Base-by-base conservation (phyloP, 2,888 invertebrate species). In the Protula sp. region DNA sequence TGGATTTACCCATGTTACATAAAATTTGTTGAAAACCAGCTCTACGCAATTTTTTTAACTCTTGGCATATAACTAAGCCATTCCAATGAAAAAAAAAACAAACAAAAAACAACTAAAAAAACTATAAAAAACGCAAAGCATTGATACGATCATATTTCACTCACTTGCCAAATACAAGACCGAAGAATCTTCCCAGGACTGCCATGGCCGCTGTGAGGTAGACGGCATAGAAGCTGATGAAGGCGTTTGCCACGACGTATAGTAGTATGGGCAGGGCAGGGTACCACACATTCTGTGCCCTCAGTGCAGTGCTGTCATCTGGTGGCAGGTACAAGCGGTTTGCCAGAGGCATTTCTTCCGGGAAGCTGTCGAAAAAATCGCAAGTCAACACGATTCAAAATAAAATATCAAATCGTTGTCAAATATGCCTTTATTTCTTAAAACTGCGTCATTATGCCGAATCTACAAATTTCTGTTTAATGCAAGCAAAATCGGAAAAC, bases 291-390 rank as follows among this genome's bases (percentile, higher is more conserved):
- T 57, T 57, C 58, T 53, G 38, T 3, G 28, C n/a, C 22, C 53
- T 29, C 48, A 68, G 30, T 19, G 31, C n/a, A 28, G 52, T 30
- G 19, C 56, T n/a, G 57, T 67, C 67, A 51, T 67, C 67, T 5
- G 27, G 47, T 0, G 62, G 64, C 5, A 68, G 52, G 2, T 63
- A 63, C 3, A 67, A 27, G 27, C 59, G 62, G 2, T 19, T 30
- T 9, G 60, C 60, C n/a, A 68, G n/a, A 45, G 55, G 61, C 24
- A 59, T 54, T 14, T 67, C 66, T n/a, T 67, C 68, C 24, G 66
- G 66, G 50, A 57, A 65, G 28, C 64, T 66, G 54, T n/a, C 27
- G 29, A 22, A 14, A 26, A 56, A 3, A 47, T 22, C n/a, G 28
- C 26, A 9, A 24, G 5, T 19, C 45, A 45, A 19, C n/a, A 14